phyloP scores from a whole-genome alignment of 2,113 vertebrate genomes.

The Saiga tatarica region DNA sequence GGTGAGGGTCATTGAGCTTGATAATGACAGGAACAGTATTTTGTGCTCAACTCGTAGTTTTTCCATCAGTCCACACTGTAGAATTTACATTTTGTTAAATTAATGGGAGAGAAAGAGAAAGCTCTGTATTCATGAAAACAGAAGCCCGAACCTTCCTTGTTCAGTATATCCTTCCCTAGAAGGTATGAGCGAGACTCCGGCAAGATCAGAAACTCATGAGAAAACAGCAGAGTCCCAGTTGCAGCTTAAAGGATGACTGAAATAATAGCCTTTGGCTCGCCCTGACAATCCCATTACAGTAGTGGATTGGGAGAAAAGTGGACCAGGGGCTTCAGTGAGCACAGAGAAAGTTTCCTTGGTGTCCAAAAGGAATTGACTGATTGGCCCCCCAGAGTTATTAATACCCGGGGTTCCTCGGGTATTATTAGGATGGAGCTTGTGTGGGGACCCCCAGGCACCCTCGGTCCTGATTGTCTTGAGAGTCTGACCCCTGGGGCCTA shows the following conservation, averaged over 20 bases:
- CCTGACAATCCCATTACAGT: neutral
- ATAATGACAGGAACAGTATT: neutral
- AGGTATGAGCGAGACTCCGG: neutral
- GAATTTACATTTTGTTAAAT: neutral
- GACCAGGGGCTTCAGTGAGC: neutral
- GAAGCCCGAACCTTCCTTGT: neutral
- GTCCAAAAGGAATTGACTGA: neutral
- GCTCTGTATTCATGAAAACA: neutral
- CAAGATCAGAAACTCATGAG: neutral
- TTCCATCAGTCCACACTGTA: neutral
- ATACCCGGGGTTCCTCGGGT: neutral
- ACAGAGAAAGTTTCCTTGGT: neutral
- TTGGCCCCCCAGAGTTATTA: neutral
- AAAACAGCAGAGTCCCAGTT: neutral
- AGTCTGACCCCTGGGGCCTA: neutral
- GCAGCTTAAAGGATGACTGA: neutral
- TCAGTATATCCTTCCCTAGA: neutral
- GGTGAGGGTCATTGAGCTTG: neutral
- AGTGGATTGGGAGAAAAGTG: neutral
- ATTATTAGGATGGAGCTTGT: neutral
- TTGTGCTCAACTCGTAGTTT: neutral
- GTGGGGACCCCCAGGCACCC: neutral
- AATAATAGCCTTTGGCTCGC: neutral
- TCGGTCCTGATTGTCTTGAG: neutral
- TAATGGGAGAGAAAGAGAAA: neutral